Evolutionary conservation across 2,888 invertebrate genomes (phyloP).

Genomic region (Pachycephus smyrnensis): DNA sequence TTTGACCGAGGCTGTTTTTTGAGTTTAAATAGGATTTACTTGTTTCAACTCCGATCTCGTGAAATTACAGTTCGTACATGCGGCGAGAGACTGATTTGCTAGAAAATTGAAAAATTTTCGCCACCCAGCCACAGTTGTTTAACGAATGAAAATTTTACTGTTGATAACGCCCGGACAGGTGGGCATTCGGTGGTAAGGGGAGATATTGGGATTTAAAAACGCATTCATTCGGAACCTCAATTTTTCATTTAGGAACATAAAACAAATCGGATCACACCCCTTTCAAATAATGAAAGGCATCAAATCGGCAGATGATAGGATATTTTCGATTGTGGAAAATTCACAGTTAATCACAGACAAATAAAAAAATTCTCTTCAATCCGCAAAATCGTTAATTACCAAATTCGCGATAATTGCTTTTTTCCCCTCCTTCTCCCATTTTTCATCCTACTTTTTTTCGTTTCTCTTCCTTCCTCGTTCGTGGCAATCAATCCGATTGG

Average conservation of each 20-base stretch:
- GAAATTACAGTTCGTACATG: background rate
- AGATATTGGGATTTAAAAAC: background rate
- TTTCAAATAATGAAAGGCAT: background rate
- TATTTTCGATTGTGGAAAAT: background rate
- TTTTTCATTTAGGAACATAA: background rate
- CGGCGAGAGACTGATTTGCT: background rate
- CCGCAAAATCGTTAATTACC: background rate
- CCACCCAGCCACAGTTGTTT: background rate
- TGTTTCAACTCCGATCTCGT: background rate
- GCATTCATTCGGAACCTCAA: background rate
- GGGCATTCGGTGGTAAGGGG: background rate
- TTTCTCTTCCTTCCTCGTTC: background rate
- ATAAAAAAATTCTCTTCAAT: background rate
- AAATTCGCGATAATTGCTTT: background rate
- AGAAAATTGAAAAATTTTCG: background rate
- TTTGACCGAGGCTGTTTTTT: background rate
- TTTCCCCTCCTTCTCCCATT: background rate
- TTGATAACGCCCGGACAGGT: background rate
- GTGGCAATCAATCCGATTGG: background rate
- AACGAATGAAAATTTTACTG: background rate
- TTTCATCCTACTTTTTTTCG: background rate
- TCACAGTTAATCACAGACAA: background rate
- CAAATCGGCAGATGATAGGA: background rate
- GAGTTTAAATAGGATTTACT: background rate
- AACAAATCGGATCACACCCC: background rate